Percentiles rank a stretch among this genome's conserved stretches.
Conservation (phyloP, 37 sponge, comb jelly and placozoan species). For the Axinella damicornis region DNA sequence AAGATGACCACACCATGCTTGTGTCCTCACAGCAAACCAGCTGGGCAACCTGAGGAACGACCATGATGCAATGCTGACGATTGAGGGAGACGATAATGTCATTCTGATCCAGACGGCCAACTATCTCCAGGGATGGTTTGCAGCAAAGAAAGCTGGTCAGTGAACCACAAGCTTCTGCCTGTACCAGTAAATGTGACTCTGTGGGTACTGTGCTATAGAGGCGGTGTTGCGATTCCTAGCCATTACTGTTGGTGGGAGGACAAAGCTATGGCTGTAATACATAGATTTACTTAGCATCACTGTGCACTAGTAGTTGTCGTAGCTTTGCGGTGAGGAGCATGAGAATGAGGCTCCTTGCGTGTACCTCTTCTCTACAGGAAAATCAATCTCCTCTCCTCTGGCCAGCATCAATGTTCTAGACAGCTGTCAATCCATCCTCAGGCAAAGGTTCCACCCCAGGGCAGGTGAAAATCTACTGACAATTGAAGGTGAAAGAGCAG, state of each 20-base stretch:
- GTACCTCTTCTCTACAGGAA: too few species aligned
- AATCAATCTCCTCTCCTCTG: not conserved
- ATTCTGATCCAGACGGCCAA: conserved; percentile 90
- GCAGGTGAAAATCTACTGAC: not conserved
- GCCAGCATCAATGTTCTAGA: conserved; percentile 65
- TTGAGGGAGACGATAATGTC: conserved; percentile 96
- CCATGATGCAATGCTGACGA: conserved; percentile 88
- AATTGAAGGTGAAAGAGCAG: conserved; percentile 21
- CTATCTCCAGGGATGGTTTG: conserved; percentile 76
- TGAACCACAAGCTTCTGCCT: too few species aligned
- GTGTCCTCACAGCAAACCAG: conserved; percentile 57
- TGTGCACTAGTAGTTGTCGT: too few species aligned
- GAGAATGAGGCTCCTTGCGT: too few species aligned
- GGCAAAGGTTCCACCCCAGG: conserved; percentile 8
- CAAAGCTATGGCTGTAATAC: too few species aligned
- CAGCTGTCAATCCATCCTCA: conserved; percentile 40
- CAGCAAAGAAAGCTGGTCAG: conserved; percentile 42
- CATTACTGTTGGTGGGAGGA: too few species aligned
- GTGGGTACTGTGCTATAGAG: too few species aligned
- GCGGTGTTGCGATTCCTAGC: too few species aligned
- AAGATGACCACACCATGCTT: too few species aligned
- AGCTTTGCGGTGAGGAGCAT: too few species aligned
- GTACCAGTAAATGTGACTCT: too few species aligned
- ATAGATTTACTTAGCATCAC: too few species aligned
- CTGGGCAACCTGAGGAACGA: conserved; percentile 84